Evolutionary conservation across 2,888 invertebrate species (phyloP), one percentile per base, ranked within the genome.

Genomic region (Chalcis sispes): DNA sequence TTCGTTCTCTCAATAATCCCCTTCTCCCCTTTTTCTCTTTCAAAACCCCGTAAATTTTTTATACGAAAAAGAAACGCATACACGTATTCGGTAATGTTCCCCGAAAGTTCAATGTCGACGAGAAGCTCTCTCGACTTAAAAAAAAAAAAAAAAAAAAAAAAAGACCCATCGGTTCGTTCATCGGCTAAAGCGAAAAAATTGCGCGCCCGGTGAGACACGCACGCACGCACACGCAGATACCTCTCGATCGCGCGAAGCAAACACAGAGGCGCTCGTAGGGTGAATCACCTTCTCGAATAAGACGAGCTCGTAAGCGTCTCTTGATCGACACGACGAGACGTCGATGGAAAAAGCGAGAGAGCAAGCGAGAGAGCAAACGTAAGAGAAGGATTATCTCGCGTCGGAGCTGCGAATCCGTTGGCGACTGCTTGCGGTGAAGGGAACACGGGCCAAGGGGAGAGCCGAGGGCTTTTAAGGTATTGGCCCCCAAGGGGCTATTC

Each of bases 351-450:
- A 40, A 18, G 50, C 20, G 7, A 23, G 25, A 48, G 50, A 5
- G 56, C 4, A n/a, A 10, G 2, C 1, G 18, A 1, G 7, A 23
- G 15, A 8, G 18, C 13, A 65, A 82, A 83, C 85, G 85, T 86
- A 85, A 84, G 84, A 85, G 85, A 85, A 84, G 85, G 86, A 86
- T 86, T 86, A 86, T 84, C 83, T 83, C 80, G 81, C 81, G 82
- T 75, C 79, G 79, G 80, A 77, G 82, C 81, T 82, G 81, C 80
- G 84, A 83, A 85, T 85, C 85, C 81, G 85, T 85, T 85, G 83
- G 83, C 78, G 82, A 80, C 79, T 82, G 75, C 78, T 77, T 18
- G 36, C n/a, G 36, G 48, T 2, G 15, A 8, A 20, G 18, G 2
- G 15, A 8, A 15, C 42, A 2, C 8, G n/a, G 27, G 23, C 2